phyloP scores from a whole-genome alignment of 2,797 vertebrate species.

The Acrocephalus scirpaceus region DNA sequence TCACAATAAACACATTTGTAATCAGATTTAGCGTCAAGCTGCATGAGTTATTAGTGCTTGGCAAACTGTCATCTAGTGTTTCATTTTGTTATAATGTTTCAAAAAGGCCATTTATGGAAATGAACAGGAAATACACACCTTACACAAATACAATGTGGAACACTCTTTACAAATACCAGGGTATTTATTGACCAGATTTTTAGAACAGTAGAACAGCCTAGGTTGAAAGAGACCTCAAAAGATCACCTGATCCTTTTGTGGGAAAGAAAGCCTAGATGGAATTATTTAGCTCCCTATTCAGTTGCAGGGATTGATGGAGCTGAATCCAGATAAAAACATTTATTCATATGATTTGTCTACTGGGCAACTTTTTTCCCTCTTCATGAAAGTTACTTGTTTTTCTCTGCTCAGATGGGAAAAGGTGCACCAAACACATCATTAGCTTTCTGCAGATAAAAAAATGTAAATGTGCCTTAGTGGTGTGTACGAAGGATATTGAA shows the following conservation, averaged over 20 bases:
- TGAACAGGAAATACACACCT: conserved; percentile 16
- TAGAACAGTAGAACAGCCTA: neutral
- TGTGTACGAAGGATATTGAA: neutral
- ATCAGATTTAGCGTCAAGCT: conserved; percentile 44
- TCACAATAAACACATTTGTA: conserved; percentile 22
- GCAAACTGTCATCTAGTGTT: neutral
- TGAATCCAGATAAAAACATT: neutral
- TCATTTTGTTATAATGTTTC: neutral
- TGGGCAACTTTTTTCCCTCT: neutral
- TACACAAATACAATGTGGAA: neutral
- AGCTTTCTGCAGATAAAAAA: neutral
- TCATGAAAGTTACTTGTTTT: neutral
- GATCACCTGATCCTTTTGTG: neutral
- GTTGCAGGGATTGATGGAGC: neutral
- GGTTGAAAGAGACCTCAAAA: neutral
- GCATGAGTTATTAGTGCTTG: neutral
- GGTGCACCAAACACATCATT: neutral
- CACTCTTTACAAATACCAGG: neutral
- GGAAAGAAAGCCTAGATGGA: neutral
- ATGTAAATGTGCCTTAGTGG: neutral
- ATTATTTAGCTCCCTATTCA: neutral
- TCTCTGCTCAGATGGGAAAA: neutral
- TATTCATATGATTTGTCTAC: neutral
- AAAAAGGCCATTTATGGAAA: neutral
- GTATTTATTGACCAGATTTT: neutral